A percentile compares a stretch with the other conserved stretches of the same genome.
Evolutionary conservation across 1,140 invertebrate species (phyloP).

Genomic region (Brachionus calyciflorus): DNA sequence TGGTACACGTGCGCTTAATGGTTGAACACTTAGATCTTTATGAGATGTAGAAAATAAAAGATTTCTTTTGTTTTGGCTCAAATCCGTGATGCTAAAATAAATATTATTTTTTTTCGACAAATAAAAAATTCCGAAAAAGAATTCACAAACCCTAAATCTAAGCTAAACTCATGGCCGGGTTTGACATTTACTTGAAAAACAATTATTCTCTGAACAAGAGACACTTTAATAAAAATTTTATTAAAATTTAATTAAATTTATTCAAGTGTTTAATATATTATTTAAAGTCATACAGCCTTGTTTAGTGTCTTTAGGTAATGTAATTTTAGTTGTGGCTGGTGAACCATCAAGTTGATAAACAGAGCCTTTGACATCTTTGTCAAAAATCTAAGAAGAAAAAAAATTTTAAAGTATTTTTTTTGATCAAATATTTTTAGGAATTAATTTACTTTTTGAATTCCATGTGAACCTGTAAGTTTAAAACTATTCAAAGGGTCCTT

Average conservation of each 20-base stretch:
- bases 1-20: conserved; percentile 55
- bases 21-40: conserved; percentile 53
- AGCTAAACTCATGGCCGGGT: neutral
- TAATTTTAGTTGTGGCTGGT: conserved; percentile 54
- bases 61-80: conserved; percentile 53
- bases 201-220: conserved; percentile 1
- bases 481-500: conserved; percentile 52
- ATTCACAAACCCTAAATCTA: neutral
- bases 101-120: neutral
- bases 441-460: conserved; percentile 49
- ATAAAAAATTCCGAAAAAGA: neutral
- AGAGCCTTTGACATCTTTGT: conserved; percentile 57
- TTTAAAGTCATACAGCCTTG: conserved; percentile 42
- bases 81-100: conserved; percentile 52
- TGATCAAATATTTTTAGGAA: neutral
- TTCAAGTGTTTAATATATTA: neutral
- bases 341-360: conserved; percentile 55
- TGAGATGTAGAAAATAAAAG: conserved; percentile 54
- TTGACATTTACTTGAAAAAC: conserved; percentile 40
- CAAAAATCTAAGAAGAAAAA: conserved; percentile 52
- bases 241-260: neutral
- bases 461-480: conserved; percentile 50
- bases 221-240: neutral
- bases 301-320: conserved; percentile 54
- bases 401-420: neutral